Evolutionary conservation across 2,113 vertebrate genomes (phyloP).

Genomic region (Hylia prasina): DNA sequence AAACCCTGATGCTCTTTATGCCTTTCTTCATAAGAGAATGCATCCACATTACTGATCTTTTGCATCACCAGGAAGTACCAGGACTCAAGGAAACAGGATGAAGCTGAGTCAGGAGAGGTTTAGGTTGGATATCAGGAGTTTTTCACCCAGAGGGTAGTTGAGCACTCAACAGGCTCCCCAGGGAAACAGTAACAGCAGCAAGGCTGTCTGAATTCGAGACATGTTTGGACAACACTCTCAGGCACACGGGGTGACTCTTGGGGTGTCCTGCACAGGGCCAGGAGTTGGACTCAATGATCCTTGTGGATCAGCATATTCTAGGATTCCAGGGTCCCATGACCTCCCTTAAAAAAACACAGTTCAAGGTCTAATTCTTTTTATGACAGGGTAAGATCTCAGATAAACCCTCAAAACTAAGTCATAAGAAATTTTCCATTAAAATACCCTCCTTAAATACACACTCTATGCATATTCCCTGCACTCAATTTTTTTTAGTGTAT

Average conservation of each 20-base stretch:
- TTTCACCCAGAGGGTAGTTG: neutral
- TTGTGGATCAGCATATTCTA: neutral
- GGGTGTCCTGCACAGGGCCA: neutral
- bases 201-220: neutral
- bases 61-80: neutral
- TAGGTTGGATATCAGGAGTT: neutral
- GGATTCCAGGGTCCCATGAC: neutral
- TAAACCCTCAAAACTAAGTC: neutral
- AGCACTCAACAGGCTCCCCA: neutral
- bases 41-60: neutral
- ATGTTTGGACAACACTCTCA: neutral
- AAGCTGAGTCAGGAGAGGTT: neutral
- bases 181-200: neutral
- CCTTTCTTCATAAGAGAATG: neutral
- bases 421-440: neutral
- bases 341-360: neutral
- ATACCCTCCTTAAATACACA: neutral
- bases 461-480: neutral
- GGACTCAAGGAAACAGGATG: neutral
- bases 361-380: neutral
- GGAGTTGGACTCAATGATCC: neutral
- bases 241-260: neutral
- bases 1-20: neutral
- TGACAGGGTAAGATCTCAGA: neutral
- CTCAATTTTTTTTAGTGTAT: neutral